A percentile compares a stretch with the other conserved stretches of the same genome.
These are phyloP conservation scores for Nymphalis urticae DNA, from an alignment of 2,888 invertebrate genomes.

Conservation along the genomic window DNA sequence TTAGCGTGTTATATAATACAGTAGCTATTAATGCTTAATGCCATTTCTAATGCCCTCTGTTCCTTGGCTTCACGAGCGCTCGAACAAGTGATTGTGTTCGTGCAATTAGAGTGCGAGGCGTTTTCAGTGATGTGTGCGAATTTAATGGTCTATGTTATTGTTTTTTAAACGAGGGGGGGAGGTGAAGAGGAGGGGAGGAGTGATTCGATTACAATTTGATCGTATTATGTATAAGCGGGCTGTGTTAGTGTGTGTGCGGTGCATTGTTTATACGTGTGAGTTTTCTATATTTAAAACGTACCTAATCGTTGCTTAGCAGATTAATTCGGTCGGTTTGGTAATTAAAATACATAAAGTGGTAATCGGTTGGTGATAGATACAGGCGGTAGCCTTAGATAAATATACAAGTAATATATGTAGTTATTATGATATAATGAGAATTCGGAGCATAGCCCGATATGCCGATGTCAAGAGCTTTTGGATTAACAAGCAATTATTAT, in stretches of 20 bases:
- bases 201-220: conserved; percentile 48
- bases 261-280: conserved; percentile 11
- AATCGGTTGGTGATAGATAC: no score
- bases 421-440: no score
- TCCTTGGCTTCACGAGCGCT: conserved; percentile 44
- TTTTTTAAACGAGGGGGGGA: conserved; percentile 57
- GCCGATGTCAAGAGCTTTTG: no score
- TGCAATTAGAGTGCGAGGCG: conserved; percentile 67
- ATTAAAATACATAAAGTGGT: background rate
- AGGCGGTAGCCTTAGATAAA: no score
- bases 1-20: background rate
- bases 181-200: conserved; percentile 26
- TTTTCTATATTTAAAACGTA: conserved; percentile 11
- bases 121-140: conserved; percentile 68
- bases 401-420: no score
- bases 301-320: conserved; percentile 8
- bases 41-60: conserved; percentile 22
- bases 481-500: no score
- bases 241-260: conserved; percentile 10
- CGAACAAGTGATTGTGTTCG: conserved; percentile 60
- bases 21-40: background rate
- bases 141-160: conserved; percentile 78
- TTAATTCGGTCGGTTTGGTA: background rate
- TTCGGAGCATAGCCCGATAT: no score
- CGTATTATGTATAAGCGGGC: conserved; percentile 29